Evolutionary conservation across 2,113 vertebrate species (phyloP), one percentile per base, ranked within the genome.

Genomic region (Morone saxatilis): DNA sequence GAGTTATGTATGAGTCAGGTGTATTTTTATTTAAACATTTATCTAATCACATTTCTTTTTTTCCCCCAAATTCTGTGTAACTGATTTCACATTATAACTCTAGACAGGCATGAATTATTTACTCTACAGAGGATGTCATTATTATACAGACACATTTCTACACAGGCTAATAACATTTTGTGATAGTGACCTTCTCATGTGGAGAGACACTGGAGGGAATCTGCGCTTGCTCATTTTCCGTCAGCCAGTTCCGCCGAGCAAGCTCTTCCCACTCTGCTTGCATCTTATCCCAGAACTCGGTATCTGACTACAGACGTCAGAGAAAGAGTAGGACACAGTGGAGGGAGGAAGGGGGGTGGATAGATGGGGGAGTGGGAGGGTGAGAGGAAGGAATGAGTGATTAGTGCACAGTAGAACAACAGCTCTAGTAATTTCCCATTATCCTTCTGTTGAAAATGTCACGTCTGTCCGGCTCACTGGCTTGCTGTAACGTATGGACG

Each of bases 251-350:
- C 79, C 98, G 94, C 16, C 98, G 96, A 54, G 98, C 98, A 83
- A 99, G 97, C 95, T 99, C 98, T 93, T 99, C 98, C 98, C 98
- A 99, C 90, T 99, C 98, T 4, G 97, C 98, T 94, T 99, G 98
- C 98, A 99, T 99, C 94, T 99, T 99, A 89, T 99, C 98, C 98
- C 98, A 99, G 94, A 99, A 99, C 94, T 99, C 98, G 2, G 98
- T 99, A 80, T 99, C 98, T 76, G 98, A 99, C 98, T 99, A 75
- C 72, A 91, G 93, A 85, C 41, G 25, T 62, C 70, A 76, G 20
- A 76, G 7, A 66, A 45, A 71, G 57, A 59, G 73, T 31, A 67
- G 68, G 36, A 40, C 19, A 43, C 20, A 10, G 62, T 4, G 20
- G 31, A 31, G 31, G 8, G 41, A 41, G 41, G 5, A 41, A 41